Evolutionary conservation across 2,888 invertebrate genomes (phyloP).

Genomic region (Gnatocerus cornutus): DNA sequence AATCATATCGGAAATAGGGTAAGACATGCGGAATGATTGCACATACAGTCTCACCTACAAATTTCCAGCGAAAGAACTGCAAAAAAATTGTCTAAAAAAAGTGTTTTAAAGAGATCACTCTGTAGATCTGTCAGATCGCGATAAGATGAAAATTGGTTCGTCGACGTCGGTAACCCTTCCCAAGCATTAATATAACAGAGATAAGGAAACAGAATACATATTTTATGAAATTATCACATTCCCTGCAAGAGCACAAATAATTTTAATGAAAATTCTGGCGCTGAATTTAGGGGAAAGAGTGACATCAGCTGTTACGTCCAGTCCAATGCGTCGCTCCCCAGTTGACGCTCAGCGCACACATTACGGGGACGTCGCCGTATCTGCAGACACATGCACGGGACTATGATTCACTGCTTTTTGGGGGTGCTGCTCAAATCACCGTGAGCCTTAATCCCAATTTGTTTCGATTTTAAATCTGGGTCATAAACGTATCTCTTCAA

Average conservation of each 20-base stretch:
- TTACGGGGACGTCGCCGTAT: slow-evolving; percentile 57
- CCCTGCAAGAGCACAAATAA: slow-evolving; percentile 68
- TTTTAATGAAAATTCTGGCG: slow-evolving; percentile 71
- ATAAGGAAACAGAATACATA: slow-evolving; percentile 69
- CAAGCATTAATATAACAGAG: slow-evolving; percentile 62
- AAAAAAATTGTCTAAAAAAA: too few species aligned
- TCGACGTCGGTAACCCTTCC: slow-evolving; percentile 29
- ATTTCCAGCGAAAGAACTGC: slow-evolving; percentile 5
- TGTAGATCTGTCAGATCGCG: too few species aligned
- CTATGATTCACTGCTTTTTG: slow-evolving; percentile 62
- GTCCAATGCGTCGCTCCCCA: slow-evolving; percentile 71
- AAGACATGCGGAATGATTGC: slow-evolving; percentile 71
- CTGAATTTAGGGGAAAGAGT: slow-evolving; percentile 68
- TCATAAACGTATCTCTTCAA: slow-evolving; percentile 61
- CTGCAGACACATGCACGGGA: slow-evolving; percentile 48
- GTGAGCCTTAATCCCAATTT: slow-evolving; percentile 70
- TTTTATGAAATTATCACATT: slow-evolving; percentile 71
- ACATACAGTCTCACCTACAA: slow-evolving; percentile 48
- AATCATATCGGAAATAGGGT: slow-evolving; percentile 70
- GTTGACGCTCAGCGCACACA: slow-evolving; percentile 67
- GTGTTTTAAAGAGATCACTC: too few species aligned
- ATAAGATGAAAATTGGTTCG: slow-evolving; percentile 27
- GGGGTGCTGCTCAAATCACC: slow-evolving; percentile 70
- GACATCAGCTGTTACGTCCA: slow-evolving; percentile 73
- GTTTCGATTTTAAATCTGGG: slow-evolving; percentile 71